Evolutionary conservation across 2,113 vertebrate species (phyloP), one percentile per base, ranked within the genome.

Genomic region (Carollia perspicillata): DNA sequence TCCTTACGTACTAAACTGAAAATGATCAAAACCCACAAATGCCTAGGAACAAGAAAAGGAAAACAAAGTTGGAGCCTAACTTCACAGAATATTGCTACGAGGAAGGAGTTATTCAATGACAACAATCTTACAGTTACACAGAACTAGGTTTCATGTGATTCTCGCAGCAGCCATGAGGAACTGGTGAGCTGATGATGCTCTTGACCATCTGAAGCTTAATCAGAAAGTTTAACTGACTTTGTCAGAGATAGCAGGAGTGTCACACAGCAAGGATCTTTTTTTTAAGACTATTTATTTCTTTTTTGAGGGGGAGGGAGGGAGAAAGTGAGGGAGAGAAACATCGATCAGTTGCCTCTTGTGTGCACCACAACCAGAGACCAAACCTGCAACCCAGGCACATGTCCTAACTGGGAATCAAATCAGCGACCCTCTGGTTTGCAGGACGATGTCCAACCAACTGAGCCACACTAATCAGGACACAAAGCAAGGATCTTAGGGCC

Each of bases 11-110:
- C 49, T 71, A 89, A 89, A 71, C 0, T 60, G 28, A 75, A 94
- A 88, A 90, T 47, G 16, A 77, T 37, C 60, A 72, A 89, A 93
- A 72, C 26, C 53, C 40, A 81, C 33, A 51, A 80, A 87, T 49
- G 58, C 77, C 74, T 86, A 84, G 81, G 93, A 79, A 69, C 55
- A 88, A 16, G 37, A 69, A 94, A 77, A 74, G 53, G 81, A 89
- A 88, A 85, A 55, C 26, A 66, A 83, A 66, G 35, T 14, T 18
- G 4, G 81, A 14, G 26, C 33, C 75, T 47, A 69, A 51, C n/a
- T 49, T 69, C 26, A 72, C 2, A 77, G 51, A 84, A 10, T 42
- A 55, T 18, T 49, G 33, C 10, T 60, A 16, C 26, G 30, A 90
- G 22, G 23, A 74, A 66, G 7, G 37, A 84, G 40, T 37, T 60